phyloP scores from a whole-genome alignment of 2,113 vertebrate species.

The Poecilia latipinna region DNA sequence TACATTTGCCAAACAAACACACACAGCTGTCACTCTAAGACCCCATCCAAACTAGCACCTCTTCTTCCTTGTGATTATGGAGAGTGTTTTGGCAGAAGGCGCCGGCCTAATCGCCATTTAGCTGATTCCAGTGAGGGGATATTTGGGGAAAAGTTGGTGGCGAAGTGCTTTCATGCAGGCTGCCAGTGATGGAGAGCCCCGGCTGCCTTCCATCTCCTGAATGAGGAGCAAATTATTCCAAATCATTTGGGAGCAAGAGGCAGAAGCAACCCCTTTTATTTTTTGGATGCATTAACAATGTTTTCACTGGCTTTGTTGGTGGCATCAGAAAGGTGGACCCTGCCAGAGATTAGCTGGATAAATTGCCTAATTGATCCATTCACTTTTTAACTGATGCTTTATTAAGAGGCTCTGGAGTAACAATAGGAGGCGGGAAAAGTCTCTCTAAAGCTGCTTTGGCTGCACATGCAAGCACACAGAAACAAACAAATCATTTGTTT shows the following conservation, averaged over 20 bases:
- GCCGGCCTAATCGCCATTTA: slow-evolving; percentile 79
- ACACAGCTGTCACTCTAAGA: slow-evolving; percentile 74
- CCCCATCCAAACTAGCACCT: slow-evolving; percentile 72
- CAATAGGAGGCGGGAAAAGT: slow-evolving; percentile 33
- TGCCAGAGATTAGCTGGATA: slow-evolving; percentile 77
- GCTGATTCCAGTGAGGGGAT: slow-evolving; percentile 79
- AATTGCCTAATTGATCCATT: slow-evolving; percentile 84
- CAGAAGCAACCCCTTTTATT: slow-evolving; percentile 69
- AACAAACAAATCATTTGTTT: slow-evolving; percentile 13
- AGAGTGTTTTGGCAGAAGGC: slow-evolving; percentile 73
- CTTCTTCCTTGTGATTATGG: slow-evolving; percentile 75
- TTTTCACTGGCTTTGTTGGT: slow-evolving; percentile 78
- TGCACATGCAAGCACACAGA: slow-evolving; percentile 17
- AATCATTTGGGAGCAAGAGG: slow-evolving; percentile 75
- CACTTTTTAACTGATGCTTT: slow-evolving; percentile 76
- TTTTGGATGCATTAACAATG: slow-evolving; percentile 82
- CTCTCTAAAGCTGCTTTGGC: slow-evolving; percentile 22
- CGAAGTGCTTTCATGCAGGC: slow-evolving; percentile 76
- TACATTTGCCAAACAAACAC: slow-evolving; percentile 56
- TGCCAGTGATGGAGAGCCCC: slow-evolving; percentile 74
- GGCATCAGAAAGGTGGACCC: slow-evolving; percentile 63
- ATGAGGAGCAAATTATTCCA: slow-evolving; percentile 80
- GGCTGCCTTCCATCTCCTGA: slow-evolving; percentile 77
- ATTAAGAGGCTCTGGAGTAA: slow-evolving; percentile 68
- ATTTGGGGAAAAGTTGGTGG: slow-evolving; percentile 79